phyloP scores from a whole-genome alignment of 2,888 invertebrate genomes.

The Hydropsyche betteni region DNA sequence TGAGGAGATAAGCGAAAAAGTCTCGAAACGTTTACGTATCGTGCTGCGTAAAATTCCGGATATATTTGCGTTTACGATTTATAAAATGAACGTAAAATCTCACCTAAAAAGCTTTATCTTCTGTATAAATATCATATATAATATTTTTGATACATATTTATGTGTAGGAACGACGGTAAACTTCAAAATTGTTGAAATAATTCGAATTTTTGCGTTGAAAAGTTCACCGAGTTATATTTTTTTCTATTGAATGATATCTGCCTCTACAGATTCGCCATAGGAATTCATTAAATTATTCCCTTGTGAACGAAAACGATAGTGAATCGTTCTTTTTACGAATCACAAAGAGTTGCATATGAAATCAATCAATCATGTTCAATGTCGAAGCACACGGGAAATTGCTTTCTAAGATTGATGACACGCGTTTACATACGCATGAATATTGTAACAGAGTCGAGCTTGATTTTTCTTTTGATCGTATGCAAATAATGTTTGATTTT shows the following conservation, averaged over 20 bases:
- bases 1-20: slow-evolving; percentile 24
- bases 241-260: too few species aligned
- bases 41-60: too few species aligned
- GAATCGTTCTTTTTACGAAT: too few species aligned
- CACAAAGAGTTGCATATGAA: slow-evolving; percentile 22
- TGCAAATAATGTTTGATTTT: too few species aligned
- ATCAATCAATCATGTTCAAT: slow-evolving; percentile 29
- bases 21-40: background rate
- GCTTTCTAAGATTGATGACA: slow-evolving; percentile 21
- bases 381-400: slow-evolving; percentile 26
- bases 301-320: too few species aligned
- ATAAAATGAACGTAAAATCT: slow-evolving; percentile 26
- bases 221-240: too few species aligned
- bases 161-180: background rate
- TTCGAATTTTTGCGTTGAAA: background rate
- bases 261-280: too few species aligned
- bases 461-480: background rate
- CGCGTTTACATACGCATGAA: background rate
- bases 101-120: background rate
- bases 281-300: too few species aligned
- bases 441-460: background rate
- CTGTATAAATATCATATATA: background rate
- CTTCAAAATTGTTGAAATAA: slow-evolving; percentile 4
- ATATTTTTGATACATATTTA: background rate
- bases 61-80: slow-evolving; percentile 23